Evolutionary conservation across 1,140 invertebrate genomes (phyloP).

Genomic region (Drosophila arawakana): DNA sequence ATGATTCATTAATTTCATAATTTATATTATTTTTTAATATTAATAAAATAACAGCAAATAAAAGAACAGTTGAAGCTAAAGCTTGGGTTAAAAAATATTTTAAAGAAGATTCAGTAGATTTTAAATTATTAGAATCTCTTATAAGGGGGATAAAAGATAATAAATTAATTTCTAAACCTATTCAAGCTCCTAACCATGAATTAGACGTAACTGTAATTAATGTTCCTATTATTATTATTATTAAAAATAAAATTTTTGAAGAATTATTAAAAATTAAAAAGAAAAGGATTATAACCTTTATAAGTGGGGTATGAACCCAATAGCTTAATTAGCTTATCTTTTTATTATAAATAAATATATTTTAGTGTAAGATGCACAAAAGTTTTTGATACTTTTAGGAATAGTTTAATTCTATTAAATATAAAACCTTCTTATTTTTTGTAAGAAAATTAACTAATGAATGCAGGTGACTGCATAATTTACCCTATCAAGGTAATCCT

Average conservation of each 20-base stretch:
- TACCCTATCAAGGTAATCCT: slow-evolving; percentile 86
- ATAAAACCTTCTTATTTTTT: slow-evolving; percentile 57
- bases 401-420: slow-evolving; percentile 86
- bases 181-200: slow-evolving; percentile 85
- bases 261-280: slow-evolving; percentile 85
- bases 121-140: slow-evolving; percentile 84
- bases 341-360: slow-evolving; percentile 73
- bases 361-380: slow-evolving; percentile 86
- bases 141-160: slow-evolving; percentile 85
- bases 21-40: slow-evolving; percentile 78
- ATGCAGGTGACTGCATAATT: slow-evolving; percentile 60
- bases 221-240: slow-evolving; percentile 84
- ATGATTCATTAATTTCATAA: slow-evolving; percentile 48
- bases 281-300: slow-evolving; percentile 84
- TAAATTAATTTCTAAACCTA: slow-evolving; percentile 86
- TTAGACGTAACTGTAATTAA: slow-evolving; percentile 85
- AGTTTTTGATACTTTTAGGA: slow-evolving; percentile 86
- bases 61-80: slow-evolving; percentile 84
- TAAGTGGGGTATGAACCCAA: slow-evolving; percentile 85
- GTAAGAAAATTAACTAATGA: slow-evolving; percentile 42
- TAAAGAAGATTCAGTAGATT: slow-evolving; percentile 84
- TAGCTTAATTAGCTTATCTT: slow-evolving; percentile 85
- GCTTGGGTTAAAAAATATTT: slow-evolving; percentile 86
- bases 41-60: slow-evolving; percentile 84
- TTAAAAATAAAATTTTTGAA: slow-evolving; percentile 85